Evolutionary conservation across 1,140 invertebrate genomes (phyloP).

Genomic region (Drosophila grimshawi): DNA sequence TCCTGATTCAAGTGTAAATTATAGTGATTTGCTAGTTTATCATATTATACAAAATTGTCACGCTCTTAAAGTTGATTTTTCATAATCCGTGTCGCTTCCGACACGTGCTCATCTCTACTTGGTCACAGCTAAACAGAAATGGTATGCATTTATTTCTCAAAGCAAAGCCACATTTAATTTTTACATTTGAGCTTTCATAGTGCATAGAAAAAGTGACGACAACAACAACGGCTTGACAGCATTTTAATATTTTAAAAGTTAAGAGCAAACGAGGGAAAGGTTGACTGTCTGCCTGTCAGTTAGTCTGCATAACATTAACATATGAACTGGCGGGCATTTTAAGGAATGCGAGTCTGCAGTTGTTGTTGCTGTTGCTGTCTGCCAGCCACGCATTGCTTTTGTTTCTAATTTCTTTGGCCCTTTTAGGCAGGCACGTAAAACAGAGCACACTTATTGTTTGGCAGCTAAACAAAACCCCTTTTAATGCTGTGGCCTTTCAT

Average conservation of each 20-base stretch:
- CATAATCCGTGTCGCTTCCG: neutral
- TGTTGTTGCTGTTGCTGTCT: constrained; percentile 28
- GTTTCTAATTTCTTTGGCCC: constrained; percentile 29
- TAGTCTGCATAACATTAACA: constrained; percentile 13
- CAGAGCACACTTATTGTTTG: constrained; percentile 16
- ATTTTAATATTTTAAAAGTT: constrained; percentile 74
- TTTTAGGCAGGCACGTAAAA: constrained; percentile 10
- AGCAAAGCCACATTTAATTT: constrained; percentile 18
- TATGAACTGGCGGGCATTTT: constrained; percentile 14
- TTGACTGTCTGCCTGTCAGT: neutral
- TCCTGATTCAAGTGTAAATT: too few relatives aligned
- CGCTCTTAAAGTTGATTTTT: neutral
- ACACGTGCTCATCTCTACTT: neutral
- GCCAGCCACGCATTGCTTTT: constrained; percentile 43
- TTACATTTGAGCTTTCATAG: constrained; percentile 45
- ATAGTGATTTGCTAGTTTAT: too few relatives aligned
- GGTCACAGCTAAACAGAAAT: neutral
- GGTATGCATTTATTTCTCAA: constrained; percentile 1
- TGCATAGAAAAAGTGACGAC: constrained; percentile 4
- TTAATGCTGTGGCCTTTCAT: constrained; percentile 4
- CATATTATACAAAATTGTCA: too few relatives aligned
- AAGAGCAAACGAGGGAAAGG: constrained; percentile 37
- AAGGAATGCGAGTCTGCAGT: constrained; percentile 23
- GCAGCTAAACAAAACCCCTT: constrained; percentile 6
- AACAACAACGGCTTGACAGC: constrained; percentile 37